Percentiles rank a stretch among this genome's conserved stretches.
Conservation (phyloP, 2,113 vertebrate genomes). For the Mesoclemmys tuberculata region DNA sequence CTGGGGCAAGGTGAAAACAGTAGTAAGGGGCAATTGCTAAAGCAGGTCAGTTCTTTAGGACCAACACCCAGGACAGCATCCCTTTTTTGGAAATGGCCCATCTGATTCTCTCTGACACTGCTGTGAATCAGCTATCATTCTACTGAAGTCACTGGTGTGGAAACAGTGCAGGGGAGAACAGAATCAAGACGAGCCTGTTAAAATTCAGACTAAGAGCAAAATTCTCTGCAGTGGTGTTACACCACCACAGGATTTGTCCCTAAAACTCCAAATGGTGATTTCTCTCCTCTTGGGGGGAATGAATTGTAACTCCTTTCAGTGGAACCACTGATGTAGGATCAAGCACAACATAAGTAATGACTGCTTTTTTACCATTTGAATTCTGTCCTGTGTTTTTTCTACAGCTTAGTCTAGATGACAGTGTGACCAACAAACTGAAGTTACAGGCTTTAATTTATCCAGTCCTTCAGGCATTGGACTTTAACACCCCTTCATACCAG, state of each 20-base stretch:
- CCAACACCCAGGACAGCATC: slow-evolving; percentile 1
- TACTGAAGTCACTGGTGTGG: neutral
- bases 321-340: neutral
- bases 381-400: neutral
- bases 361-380: neutral
- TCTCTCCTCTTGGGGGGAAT: neutral
- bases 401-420: slow-evolving; percentile 84
- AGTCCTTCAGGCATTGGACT: slow-evolving; percentile 93
- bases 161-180: neutral
- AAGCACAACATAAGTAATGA: fast-evolving
- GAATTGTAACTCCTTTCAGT: neutral
- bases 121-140: neutral
- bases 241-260: neutral
- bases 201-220: neutral
- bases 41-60: neutral
- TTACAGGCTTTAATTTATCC: slow-evolving; percentile 94
- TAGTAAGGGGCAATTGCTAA: slow-evolving; percentile 27
- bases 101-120: neutral
- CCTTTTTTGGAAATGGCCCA: slow-evolving; percentile 8
- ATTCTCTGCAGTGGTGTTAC: neutral
- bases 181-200: neutral
- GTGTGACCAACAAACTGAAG: slow-evolving; percentile 80
- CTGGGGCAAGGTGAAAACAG: slow-evolving; percentile 28
- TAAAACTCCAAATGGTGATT: neutral
- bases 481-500: slow-evolving; percentile 94